Percentiles rank a stretch among this genome's conserved stretches.
phyloP scores from a whole-genome alignment of 2,113 vertebrate species.

The Cyanocitta stelleri region DNA sequence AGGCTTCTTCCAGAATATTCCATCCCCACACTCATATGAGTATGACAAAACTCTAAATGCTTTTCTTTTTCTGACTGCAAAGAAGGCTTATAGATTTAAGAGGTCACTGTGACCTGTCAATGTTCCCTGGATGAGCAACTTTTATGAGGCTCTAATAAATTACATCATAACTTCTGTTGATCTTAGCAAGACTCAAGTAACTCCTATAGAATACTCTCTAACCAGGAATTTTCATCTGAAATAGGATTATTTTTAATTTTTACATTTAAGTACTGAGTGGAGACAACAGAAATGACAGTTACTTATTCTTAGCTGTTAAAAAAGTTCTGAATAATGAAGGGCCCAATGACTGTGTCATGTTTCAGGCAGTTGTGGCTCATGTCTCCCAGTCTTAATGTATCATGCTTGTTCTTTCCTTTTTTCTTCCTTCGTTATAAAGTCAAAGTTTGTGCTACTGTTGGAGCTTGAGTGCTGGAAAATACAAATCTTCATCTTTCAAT shows the following conservation, averaged over 20 bases:
- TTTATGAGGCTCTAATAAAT: not conserved
- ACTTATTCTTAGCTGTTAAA: not conserved
- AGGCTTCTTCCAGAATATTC: not conserved
- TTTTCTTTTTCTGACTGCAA: not conserved
- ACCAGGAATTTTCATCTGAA: not conserved
- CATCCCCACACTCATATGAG: accelerated
- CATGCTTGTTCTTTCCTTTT: accelerated
- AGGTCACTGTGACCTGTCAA: not conserved
- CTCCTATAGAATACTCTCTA: not conserved
- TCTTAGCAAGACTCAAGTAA: not conserved
- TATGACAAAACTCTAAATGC: not conserved
- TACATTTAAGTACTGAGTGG: not conserved
- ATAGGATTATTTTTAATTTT: not conserved
- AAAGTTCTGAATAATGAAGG: not conserved
- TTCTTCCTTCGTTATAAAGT: not conserved
- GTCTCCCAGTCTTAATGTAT: not conserved
- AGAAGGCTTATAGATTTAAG: not conserved
- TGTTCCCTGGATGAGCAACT: not conserved
- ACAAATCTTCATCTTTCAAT: not conserved
- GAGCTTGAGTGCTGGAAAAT: not conserved
- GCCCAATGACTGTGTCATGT: not conserved
- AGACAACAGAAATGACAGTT: not conserved
- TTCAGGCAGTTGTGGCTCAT: not conserved
- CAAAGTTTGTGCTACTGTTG: not conserved
- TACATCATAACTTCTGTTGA: not conserved